These are phyloP conservation scores for Columba guinea DNA, from an alignment of 2,797 vertebrate species.

Conservation along the genomic window DNA sequence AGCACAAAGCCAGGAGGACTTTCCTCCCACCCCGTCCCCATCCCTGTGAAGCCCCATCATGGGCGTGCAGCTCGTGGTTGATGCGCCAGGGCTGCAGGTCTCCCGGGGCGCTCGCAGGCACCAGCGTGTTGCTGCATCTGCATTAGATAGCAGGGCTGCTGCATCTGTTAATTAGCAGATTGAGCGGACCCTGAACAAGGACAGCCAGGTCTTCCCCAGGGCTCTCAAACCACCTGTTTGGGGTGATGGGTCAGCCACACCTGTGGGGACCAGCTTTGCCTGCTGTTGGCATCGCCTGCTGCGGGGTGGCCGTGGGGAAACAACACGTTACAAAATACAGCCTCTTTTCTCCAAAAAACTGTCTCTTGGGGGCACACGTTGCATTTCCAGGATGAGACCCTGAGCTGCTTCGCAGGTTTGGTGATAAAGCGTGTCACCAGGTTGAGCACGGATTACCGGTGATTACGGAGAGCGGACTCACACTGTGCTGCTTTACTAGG, in stretches of 20 bases:
- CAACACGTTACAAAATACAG: background rate
- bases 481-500: background rate
- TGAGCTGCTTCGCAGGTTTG: background rate
- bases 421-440: background rate
- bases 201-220: background rate
- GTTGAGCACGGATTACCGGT: background rate
- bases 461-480: slow-evolving; percentile 19
- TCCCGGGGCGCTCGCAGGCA: background rate
- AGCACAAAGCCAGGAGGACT: background rate
- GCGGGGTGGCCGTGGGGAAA: too few species aligned
- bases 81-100: fast-evolving
- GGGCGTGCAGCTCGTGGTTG: background rate
- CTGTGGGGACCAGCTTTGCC: background rate
- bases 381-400: background rate
- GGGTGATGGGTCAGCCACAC: background rate
- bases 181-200: fast-evolving
- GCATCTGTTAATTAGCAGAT: too few species aligned
- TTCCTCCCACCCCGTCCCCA: background rate
- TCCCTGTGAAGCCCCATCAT: fast-evolving
- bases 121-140: fast-evolving
- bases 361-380: background rate
- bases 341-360: background rate
- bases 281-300: too few species aligned
- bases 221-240: background rate
- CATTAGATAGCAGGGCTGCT: background rate